Evolutionary conservation across 2,888 invertebrate species (phyloP), one percentile per base, ranked within the genome.

Genomic region (Parelbella ahira): DNA sequence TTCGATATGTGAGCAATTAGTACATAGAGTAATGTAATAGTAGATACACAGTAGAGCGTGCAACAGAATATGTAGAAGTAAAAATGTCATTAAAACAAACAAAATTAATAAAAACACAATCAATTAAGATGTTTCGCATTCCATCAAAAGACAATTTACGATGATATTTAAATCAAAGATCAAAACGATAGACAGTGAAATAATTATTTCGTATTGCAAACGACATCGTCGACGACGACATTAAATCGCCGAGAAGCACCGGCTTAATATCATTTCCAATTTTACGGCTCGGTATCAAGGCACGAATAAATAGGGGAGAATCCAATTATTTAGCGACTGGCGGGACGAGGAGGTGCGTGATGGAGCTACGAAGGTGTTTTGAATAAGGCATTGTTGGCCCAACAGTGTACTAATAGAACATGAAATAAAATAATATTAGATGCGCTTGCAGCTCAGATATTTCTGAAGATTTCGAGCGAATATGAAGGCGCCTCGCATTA

Each of bases 201-300:
- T 24, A 38, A 18, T 30, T 24, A 19, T 19, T 38, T 30, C 9
- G 24, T 15, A 15, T 37, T 21, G 13, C 10, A 23, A 23, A 7
- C 21, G 21, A 29, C 18, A 38, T 33, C 27, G 23, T 11, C 11
- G 5, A 29, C 37, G 37, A 13, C 21, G 15, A n/a, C n/a, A 13
- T 27, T 15, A 38, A 38, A 38, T 24, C 29, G 30, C 7, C 29
- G 29, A 6, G 36, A 11, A 11, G n/a, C n/a, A n/a, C n/a, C n/a
- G 21, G 38, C 23, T 23, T 38, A 15, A 23, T 21, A 24, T 30
- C 23, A 18, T 37, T 24, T 24, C 11, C 24, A 38, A 30, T 38
- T 38, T 38, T 21, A 38, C 27, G 37, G 27, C 20, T 18, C n/a
- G 15, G 15, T 18, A 30, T 33, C 18, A 15, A 10, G 18, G 29